Evolutionary conservation across 2,113 vertebrate genomes (phyloP), one percentile per base, ranked within the genome.

Genomic region (Cyprinodon brontotheroides): DNA sequence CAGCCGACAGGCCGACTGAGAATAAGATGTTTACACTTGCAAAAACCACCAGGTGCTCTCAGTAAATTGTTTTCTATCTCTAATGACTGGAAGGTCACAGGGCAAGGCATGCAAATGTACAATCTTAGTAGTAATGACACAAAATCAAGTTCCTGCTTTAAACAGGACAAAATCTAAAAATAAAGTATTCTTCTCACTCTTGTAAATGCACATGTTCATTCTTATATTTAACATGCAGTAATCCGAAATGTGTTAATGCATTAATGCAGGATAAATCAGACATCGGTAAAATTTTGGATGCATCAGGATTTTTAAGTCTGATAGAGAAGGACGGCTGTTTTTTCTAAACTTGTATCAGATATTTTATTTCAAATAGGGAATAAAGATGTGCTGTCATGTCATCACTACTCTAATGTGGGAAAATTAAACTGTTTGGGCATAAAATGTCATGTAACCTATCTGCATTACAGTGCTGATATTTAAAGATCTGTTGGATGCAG

Each of bases 1-100:
- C 78, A 71, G 82, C 83, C 78, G 1, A 61, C 37, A 6, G 82
- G 83, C 77, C 77, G 63, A 82, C 83, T 81, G 88, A 91, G 88
- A 83, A 89, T 82, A 82, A 86, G 75, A 75, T 91, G 88, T 91
- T 91, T 90, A 90, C 88, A 90, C 82, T 87, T 89, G 81, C 87
- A 81, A 76, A 91, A 86, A 75, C 29, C 70, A 47, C 62, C 0
- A 67, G 43, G 79, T 41, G 15, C 64, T 79, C 70, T 81, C 79
- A 29, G 71, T 82, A 36, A 87, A 83, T 40, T 75, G 77, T 68
- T 83, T 77, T 79, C 40, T 78, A 17, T 36, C 78, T 71, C 68
- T 29, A 3, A 45, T 76, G 78, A 86, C 79, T 82, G 74, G 76
- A 86, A 91, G 90, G 88, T 89, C 88, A 40, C 11, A 15, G 79